These are phyloP conservation scores for Halocaridina rubra DNA, from an alignment of 2,888 invertebrate species.

Conservation along the genomic window DNA sequence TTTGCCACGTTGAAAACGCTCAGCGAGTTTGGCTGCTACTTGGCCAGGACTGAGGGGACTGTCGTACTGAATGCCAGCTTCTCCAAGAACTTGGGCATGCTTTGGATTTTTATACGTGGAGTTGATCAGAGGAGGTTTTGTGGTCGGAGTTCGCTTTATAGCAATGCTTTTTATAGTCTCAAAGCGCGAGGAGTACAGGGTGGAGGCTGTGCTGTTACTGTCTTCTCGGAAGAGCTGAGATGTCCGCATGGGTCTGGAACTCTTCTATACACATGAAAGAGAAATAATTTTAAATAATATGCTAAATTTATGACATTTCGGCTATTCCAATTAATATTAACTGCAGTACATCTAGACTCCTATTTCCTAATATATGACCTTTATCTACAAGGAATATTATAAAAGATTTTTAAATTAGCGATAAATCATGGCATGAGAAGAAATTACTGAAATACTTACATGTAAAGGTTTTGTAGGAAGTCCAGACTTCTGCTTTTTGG, in stretches of 20 bases:
- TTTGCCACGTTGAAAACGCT: conserved; percentile 87
- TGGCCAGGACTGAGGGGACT: conserved; percentile 85
- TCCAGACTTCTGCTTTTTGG: conserved; percentile 81
- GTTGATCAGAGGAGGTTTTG: conserved; percentile 81
- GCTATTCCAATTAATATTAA: too few relatives aligned
- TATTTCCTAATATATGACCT: too few relatives aligned
- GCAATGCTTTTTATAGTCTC: conserved; percentile 81
- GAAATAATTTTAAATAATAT: background rate
- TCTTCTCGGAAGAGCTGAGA: conserved; percentile 77
- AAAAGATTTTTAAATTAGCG: too few relatives aligned
- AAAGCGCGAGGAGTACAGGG: conserved; percentile 77
- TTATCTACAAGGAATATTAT: too few relatives aligned
- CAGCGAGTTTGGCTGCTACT: conserved; percentile 83
- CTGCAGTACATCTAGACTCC: too few relatives aligned
- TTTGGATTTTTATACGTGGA: conserved; percentile 78
- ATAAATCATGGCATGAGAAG: too few relatives aligned
- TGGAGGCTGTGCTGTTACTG: conserved; percentile 79
- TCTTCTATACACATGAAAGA: conserved; percentile 35
- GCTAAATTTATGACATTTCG: too few relatives aligned
- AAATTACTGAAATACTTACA: conserved; percentile 40
- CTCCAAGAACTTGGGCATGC: conserved; percentile 80
- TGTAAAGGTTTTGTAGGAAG: conserved; percentile 37
- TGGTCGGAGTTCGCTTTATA: conserved; percentile 74
- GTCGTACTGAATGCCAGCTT: conserved; percentile 87
- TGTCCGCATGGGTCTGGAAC: conserved; percentile 82